Evolutionary conservation across 2,888 invertebrate genomes (phyloP), one percentile per base, ranked within the genome.

Genomic region (Glyphotaelius pellucidus): DNA sequence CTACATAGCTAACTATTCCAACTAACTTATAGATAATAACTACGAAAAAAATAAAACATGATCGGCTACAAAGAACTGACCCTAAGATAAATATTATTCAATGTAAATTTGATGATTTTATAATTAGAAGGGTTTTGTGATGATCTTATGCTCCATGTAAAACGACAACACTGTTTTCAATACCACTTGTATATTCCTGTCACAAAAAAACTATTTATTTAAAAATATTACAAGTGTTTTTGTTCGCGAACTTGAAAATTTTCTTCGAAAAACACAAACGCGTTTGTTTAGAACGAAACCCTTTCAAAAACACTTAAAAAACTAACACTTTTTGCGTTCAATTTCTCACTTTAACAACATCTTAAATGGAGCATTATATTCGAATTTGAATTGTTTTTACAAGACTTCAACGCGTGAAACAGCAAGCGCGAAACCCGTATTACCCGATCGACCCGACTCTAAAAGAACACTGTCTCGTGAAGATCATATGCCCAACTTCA

Each of bases 381-480:
- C 19, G 11, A 9, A 47, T 30, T 47, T 30, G 15, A 52, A 52
- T 32, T 67, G 11, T 31, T 67, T 52, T 52, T 42, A 12, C 15
- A 3, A 87, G 52, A 87, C 87, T 31, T 31, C 87, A 32, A 87
- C 67, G 87, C 87, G 67, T 31, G 67, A 42, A 15, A 14, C 7
- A 9, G 4, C 30, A 86, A 32, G 31, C 87, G 87, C 30, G 87
- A 87, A 87, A 87, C 87, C 87, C 67, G 87, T 35, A 25, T 5
- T 5, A 87, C 87, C 52, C 67, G 87, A 25, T 87, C 52, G 87
- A n/a, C 31, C 87, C 5, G 3, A 31, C 47, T 47, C 32, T 32
- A 32, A 87, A 31, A 47, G 87, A n/a, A 25, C 42, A 86, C 85
- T 83, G 83, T 83, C 83, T 67, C n/a, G 19, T n/a, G 67, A 83